Evolutionary conservation across 2,113 vertebrate genomes (phyloP).

Genomic region (Sinocyclocheilus anophthalmus): DNA sequence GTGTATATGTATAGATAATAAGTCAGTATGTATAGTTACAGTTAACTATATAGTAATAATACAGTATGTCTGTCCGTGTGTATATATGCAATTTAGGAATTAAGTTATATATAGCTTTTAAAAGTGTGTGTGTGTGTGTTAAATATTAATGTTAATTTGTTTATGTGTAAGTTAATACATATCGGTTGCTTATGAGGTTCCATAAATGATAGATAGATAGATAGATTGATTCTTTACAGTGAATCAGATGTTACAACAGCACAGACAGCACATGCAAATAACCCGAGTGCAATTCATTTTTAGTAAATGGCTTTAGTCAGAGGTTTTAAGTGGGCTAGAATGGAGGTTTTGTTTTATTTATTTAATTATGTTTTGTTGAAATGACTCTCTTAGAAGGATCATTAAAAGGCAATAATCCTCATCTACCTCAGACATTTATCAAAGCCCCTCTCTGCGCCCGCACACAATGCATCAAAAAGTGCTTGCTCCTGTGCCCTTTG

Average conservation of each 20-base stretch:
- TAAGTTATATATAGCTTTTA: too few species aligned
- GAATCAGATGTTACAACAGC: background rate
- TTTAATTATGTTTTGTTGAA: constrained; percentile 15
- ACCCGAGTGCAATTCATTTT: background rate
- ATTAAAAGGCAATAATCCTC: constrained; percentile 45
- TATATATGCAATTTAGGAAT: too few species aligned
- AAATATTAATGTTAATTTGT: too few species aligned
- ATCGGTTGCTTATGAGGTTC: too few species aligned
- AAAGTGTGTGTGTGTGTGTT: too few species aligned
- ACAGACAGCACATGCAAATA: background rate
- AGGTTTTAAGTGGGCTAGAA: constrained; percentile 3
- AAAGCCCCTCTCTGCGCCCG: constrained; percentile 19
- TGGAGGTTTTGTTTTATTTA: background rate
- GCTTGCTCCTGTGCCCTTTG: constrained; percentile 28
- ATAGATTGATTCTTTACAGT: too few species aligned
- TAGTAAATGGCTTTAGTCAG: background rate
- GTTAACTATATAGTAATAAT: too few species aligned
- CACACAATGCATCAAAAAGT: constrained; percentile 32
- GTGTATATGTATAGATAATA: too few species aligned
- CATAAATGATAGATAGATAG: too few species aligned
- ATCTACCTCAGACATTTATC: constrained; percentile 32
- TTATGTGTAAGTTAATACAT: too few species aligned
- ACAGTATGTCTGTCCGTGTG: too few species aligned
- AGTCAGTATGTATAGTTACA: too few species aligned
- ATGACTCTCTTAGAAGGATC: constrained; percentile 8